Base-by-base conservation (phyloP, 1,140 invertebrate species). In the Bombus terrestris region DNA sequence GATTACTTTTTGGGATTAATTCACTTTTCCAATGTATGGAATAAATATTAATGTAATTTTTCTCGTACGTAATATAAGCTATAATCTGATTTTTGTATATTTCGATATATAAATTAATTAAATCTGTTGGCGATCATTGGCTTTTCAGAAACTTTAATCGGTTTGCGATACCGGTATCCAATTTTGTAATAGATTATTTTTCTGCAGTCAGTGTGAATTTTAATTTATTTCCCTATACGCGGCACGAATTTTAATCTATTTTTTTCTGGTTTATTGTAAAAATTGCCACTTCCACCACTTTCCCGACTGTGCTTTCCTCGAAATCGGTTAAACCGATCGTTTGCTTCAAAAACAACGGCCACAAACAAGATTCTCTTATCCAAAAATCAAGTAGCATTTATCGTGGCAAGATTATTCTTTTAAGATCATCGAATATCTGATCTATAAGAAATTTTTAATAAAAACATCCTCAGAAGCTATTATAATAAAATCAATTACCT, bases 321-420 rank as follows among this genome's bases (percentile, higher is more conserved):
- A 62, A 62, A 62, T 62, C 22, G 22, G 1, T 13, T 3, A 13
- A 62, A 62, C 10, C 43, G 43, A 47, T n/a, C n/a, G 3, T n/a
- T 53, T 9, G 10, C 12, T 62, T n/a, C 0, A 0, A 4, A 28
- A 3, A 0, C 57, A 28, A 59, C 57, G 57, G 0, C 0, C 25
- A 10, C 57, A 8, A 53, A 8, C 6, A 0, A 53, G 5, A 53
- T 53, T 8, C 28, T 59, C 25, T 28, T 28, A 10, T 12, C 57
- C 9, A 3, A 0, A 12, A 3, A 59, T 59, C 25, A 18, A 59
- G 28, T 28, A 53, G 5, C 47, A 22, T 59, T 28, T 28, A 59
- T 2, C 0, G 57, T 2, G 25, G 0, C 10, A 25, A 28, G 57
- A 59, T 28, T 25, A 59, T 59, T 62, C 28, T 62, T 62, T 12